Base-by-base conservation (phyloP, 2,888 invertebrate species). In the Hirtodrosophila cameraria region DNA sequence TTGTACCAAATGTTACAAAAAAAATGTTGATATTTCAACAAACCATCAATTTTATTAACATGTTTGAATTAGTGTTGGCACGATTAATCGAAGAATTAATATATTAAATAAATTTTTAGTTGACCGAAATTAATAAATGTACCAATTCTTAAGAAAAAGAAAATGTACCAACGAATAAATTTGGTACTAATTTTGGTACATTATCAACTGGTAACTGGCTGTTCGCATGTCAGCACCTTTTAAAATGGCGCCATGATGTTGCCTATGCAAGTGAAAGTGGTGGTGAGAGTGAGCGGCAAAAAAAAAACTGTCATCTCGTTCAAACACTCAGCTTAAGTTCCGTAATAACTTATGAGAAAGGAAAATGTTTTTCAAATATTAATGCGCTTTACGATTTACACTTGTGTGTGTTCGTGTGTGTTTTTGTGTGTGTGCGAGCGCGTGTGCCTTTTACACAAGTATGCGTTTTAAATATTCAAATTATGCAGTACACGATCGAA, bases 261-360 rank as follows among this genome's bases (percentile, higher is more conserved):
- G 61, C 43, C 49, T 38, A 43, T 23, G 39, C 63, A 62, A 81
- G 80, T 81, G 80, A 81, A 81, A 81, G 80, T 81, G 79, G 80
- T 81, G 79, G 71, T 78, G 63, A 80, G 74, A 80, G 81, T 77
- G 61, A 75, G 75, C 66, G 60, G 68, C 58, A 65, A 60, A 9
- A 36, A 60, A 9, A 36, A 31, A 20, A 31, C 50, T 27, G 36
- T 43, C 48, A 45, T 49, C 45, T 69, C 48, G 52, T 39, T 48
- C 53, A 2, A 18, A 1, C 18, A 52, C 23, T 64, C 59, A 55
- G 58, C 54, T 52, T 41, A 38, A 75, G 76, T 84, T 81, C 79
- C 79, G 79, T 79, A 79, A 79, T 76, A 66, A 49, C 20, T 57
- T 62, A 65, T 15, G 61, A 27, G 57, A 71, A 72, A 67, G 64